These are phyloP conservation scores for Ecdyonurus torrentis DNA, from an alignment of 2,888 invertebrate genomes.

Conservation along the genomic window DNA sequence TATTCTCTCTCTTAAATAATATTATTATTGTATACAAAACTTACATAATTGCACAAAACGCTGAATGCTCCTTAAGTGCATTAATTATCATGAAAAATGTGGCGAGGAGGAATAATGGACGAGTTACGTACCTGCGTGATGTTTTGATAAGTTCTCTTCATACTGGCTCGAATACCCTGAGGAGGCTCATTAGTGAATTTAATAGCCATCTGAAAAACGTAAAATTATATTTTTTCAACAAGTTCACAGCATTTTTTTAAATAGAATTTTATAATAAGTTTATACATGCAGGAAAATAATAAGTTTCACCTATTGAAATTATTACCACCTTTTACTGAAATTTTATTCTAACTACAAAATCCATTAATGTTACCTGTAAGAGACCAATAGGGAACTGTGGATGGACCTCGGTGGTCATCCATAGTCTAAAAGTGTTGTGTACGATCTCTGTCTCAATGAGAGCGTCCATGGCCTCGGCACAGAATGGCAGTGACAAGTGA, in stretches of 20 bases:
- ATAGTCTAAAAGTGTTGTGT: slow-evolving; percentile 69
- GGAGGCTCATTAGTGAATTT: slow-evolving; percentile 98
- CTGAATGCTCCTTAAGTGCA: too few species aligned
- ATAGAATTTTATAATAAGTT: too few species aligned
- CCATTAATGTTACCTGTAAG: slow-evolving; percentile 27
- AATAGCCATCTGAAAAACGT: slow-evolving; percentile 63
- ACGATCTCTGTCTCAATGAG: slow-evolving; percentile 70
- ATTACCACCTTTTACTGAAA: neutral
- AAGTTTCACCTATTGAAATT: neutral
- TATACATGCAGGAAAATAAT: too few species aligned
- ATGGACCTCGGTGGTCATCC: slow-evolving; percentile 93
- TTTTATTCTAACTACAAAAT: neutral
- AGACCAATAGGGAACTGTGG: slow-evolving; percentile 79
- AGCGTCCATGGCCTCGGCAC: slow-evolving; percentile 80
- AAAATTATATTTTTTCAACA: neutral
- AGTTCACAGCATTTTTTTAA: too few species aligned
- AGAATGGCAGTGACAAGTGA: slow-evolving; percentile 87
- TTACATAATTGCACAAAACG: too few species aligned
- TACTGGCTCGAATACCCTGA: slow-evolving; percentile 82
- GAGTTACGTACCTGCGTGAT: slow-evolving; percentile 45
- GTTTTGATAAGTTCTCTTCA: slow-evolving; percentile 83
- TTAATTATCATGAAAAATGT: too few species aligned
- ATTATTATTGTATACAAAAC: too few species aligned
- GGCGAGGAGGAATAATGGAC: too few species aligned
- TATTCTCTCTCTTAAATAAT: too few species aligned